A percentile compares a stretch with the other conserved stretches of the same genome.
Conservation (phyloP, 1,140 invertebrate genomes). For the Muscidifurax raptorellus region DNA sequence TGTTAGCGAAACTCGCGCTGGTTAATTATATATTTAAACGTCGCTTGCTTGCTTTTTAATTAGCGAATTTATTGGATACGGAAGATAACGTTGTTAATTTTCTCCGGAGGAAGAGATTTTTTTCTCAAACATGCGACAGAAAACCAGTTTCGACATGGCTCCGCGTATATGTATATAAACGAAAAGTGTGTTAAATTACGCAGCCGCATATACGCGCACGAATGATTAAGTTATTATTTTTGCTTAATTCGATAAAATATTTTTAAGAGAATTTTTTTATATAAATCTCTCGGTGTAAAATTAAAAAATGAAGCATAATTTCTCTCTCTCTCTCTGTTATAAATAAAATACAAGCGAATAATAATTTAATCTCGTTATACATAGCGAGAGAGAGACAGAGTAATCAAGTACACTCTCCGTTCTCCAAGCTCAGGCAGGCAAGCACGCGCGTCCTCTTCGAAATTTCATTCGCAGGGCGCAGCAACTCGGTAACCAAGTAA, state of each 20-base stretch:
- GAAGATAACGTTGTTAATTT: too few relatives aligned
- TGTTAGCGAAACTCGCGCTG: background rate
- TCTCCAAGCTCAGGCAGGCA: background rate
- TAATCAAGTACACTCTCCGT: background rate
- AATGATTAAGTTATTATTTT: background rate
- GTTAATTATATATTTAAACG: conserved; percentile 2
- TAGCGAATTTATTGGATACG: background rate
- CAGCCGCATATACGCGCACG: background rate
- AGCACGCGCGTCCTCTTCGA: background rate
- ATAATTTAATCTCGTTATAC: background rate
- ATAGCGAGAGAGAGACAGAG: background rate
- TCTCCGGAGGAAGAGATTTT: background rate
- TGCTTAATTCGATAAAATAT: background rate
- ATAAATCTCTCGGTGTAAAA: too few relatives aligned
- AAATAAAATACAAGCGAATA: background rate
- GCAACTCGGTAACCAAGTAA: background rate
- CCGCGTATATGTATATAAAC: too few relatives aligned
- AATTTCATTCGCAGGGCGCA: background rate
- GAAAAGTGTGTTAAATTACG: background rate
- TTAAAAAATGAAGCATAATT: background rate
- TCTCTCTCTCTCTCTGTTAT: background rate
- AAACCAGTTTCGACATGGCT: background rate
- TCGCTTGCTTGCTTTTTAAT: background rate
- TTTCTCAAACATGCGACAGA: background rate
- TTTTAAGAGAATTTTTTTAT: background rate